A percentile compares a stretch with the other conserved stretches of the same genome.
phyloP scores from a whole-genome alignment of 1,140 invertebrate species.

The Bradynema listronoti region DNA sequence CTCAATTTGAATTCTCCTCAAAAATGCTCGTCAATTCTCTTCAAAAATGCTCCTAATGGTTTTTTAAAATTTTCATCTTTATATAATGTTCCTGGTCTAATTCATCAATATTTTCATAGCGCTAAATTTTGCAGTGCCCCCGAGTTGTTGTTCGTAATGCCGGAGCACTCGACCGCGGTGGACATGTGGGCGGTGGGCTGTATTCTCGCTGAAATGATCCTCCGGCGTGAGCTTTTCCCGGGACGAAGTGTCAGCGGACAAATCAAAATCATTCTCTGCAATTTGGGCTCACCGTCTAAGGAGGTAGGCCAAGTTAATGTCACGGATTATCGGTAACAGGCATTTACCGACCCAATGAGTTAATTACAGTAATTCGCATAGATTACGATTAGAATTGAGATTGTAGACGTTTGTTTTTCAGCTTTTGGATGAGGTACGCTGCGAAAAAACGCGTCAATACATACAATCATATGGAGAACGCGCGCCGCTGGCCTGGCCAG shows the following conservation, averaged over 20 bases:
- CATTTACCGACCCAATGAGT: no score
- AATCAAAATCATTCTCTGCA: slow-evolving; percentile 46
- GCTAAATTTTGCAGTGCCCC: slow-evolving; percentile 63
- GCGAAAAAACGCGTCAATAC: slow-evolving; percentile 45
- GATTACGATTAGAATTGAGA: no score
- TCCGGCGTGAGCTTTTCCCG: slow-evolving; percentile 88
- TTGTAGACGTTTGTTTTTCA: slow-evolving; percentile 12
- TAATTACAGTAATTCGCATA: no score
- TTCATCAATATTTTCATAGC: background rate
- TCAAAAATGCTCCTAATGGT: no score
- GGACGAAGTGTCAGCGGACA: slow-evolving; percentile 62
- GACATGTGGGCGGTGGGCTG: slow-evolving; percentile 99
- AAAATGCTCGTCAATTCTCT: no score
- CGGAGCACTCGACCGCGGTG: slow-evolving; percentile 69
- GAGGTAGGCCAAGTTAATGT: no score
- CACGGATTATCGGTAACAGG: no score
- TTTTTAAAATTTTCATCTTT: no score
- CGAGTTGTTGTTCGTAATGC: slow-evolving; percentile 94
- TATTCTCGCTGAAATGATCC: slow-evolving; percentile 91
- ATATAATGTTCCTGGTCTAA: no score
- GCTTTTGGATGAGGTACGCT: slow-evolving; percentile 44
- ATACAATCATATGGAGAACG: slow-evolving; percentile 35
- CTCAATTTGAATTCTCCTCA: no score
- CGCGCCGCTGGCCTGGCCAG: slow-evolving; percentile 28
- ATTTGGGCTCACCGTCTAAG: slow-evolving; percentile 44